These are phyloP conservation scores for Pelobates fuscus DNA, from an alignment of 2,113 vertebrate genomes.

Conservation along the genomic window DNA sequence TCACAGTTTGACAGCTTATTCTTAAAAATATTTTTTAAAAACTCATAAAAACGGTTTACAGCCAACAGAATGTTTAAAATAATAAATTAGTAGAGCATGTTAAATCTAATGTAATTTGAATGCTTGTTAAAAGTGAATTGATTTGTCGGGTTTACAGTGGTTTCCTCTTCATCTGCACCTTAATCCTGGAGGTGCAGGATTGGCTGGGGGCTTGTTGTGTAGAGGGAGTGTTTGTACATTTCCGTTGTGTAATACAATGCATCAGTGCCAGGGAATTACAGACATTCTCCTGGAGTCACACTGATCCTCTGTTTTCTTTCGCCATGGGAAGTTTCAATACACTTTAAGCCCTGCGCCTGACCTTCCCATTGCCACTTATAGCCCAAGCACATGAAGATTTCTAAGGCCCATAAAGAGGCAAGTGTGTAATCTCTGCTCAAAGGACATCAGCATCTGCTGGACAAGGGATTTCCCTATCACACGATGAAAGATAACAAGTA, in stretches of 20 bases:
- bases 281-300: constrained; percentile 9
- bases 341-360: neutral
- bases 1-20: no score
- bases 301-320: constrained; percentile 19
- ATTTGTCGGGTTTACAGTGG: no score
- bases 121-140: no score
- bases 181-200: neutral
- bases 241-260: neutral
- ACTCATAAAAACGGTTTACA: no score
- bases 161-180: no score
- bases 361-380: constrained; percentile 33
- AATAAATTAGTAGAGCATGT: no score
- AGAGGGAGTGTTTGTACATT: constrained; percentile 11
- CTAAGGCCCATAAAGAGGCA: neutral
- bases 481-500: neutral
- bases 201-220: neutral
- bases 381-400: neutral
- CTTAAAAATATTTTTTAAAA: no score
- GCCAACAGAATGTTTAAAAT: no score
- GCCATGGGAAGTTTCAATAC: constrained; percentile 13
- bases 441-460: neutral
- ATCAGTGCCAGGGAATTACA: constrained; percentile 7
- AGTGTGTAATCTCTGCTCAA: neutral
- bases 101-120: no score
- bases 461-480: constrained; percentile 21